These are phyloP conservation scores for Aplysia californica DNA, from an alignment of 1,140 invertebrate species.

Conservation along the genomic window DNA sequence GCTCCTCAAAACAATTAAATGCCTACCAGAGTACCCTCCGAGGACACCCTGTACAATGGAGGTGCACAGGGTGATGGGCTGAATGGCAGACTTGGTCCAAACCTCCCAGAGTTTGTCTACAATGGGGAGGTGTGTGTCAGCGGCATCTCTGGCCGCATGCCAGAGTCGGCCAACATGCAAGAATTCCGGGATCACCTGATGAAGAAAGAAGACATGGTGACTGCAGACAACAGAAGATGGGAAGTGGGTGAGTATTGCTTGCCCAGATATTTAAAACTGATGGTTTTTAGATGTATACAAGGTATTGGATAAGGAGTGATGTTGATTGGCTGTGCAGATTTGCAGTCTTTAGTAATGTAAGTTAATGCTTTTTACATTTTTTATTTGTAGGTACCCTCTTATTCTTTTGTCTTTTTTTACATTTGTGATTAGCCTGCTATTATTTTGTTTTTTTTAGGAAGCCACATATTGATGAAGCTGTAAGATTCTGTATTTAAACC, in stretches of 20 bases:
- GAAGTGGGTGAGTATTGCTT: constrained; percentile 69
- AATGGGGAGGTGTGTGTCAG: constrained; percentile 82
- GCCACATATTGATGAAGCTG: too few species aligned
- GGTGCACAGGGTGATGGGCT: constrained; percentile 11
- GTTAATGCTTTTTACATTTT: too few species aligned
- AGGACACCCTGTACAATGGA: constrained; percentile 19
- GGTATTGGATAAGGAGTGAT: too few species aligned
- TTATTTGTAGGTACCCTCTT: too few species aligned
- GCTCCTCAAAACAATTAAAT: constrained; percentile 16
- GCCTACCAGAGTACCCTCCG: constrained; percentile 29
- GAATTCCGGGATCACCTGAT: constrained; percentile 90
- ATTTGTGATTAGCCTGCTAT: too few species aligned
- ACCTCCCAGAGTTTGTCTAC: constrained; percentile 11
- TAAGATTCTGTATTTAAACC: neutral
- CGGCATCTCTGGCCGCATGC: constrained; percentile 90
- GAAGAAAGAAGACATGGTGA: constrained; percentile 88
- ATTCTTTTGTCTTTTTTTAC: too few species aligned
- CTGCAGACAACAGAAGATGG: constrained; percentile 87
- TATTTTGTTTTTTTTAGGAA: too few species aligned
- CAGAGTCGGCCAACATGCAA: constrained; percentile 86
- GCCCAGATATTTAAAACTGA: too few species aligned
- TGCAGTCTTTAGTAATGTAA: too few species aligned
- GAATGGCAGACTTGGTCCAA: constrained; percentile 2
- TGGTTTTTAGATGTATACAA: too few species aligned
- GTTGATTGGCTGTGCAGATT: too few species aligned